Evolutionary conservation across 2,113 vertebrate species (phyloP).

Genomic region (Rhegmatorhina hoffmannsi): DNA sequence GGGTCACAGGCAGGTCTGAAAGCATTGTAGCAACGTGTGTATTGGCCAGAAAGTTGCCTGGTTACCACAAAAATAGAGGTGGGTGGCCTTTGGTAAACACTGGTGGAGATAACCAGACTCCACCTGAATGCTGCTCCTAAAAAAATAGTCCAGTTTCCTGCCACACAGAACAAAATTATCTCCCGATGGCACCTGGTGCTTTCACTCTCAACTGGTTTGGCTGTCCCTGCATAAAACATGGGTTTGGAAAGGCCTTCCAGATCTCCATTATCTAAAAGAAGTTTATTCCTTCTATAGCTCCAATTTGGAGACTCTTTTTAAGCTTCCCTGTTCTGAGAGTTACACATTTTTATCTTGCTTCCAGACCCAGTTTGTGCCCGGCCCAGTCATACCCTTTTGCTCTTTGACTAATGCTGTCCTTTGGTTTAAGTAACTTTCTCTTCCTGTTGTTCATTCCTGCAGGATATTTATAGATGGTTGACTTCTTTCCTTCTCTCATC

Average conservation of each 20-base stretch:
- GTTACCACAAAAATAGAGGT: background rate
- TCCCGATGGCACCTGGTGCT: background rate
- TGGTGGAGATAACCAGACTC: background rate
- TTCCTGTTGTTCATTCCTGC: background rate
- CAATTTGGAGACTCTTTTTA: background rate
- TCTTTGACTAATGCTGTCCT: background rate
- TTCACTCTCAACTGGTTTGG: background rate
- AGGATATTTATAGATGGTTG: background rate
- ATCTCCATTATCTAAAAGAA: background rate
- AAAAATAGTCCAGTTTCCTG: background rate
- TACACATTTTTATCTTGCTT: background rate
- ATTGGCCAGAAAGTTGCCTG: background rate
- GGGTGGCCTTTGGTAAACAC: background rate
- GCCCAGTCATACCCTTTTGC: background rate
- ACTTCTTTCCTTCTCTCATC: background rate
- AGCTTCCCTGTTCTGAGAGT: background rate
- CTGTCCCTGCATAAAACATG: background rate
- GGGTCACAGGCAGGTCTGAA: background rate
- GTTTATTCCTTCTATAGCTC: background rate
- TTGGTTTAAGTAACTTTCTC: background rate
- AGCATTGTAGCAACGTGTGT: background rate
- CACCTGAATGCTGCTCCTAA: background rate
- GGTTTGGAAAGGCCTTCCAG: background rate
- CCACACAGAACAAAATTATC: background rate
- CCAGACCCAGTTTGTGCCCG: background rate